Evolutionary conservation across 2,888 invertebrate species (phyloP), one percentile per base, ranked within the genome.

Genomic region (Pelosia muscerda): DNA sequence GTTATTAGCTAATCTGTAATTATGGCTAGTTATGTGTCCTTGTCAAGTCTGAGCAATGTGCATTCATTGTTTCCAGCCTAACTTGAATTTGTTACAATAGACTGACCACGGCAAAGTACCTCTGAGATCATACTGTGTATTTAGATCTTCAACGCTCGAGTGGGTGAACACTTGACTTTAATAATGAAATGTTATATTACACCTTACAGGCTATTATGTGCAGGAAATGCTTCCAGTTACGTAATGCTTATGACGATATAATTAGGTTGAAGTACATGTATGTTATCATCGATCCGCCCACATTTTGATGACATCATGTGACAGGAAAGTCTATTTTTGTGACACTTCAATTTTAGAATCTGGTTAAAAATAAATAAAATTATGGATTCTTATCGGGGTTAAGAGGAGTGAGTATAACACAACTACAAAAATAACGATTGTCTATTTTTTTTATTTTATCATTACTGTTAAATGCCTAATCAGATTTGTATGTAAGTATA

Each of bases 11-110:
- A 6, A 2, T 42, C 42, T 42, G 42, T 19, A 42, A 19, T 6
- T 19, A 19, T 19, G 38, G 49, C 19, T 9, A n/a, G n/a, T 19
- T 19, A 49, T 49, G 69, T 71, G 67, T 65, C 78, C 69, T 75
- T 75, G 75, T 58, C 34, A 60, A 61, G 61, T 68, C 69, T 69
- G 56, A 70, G 71, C 68, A 73, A 71, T 70, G 65, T 77, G 71
- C 66, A 75, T 74, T 72, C 57, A 80, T 75, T 75, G 68, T 60
- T 49, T 49, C 53, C 22, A 66, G 42, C 66, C 42, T 55, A 70
- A 73, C 62, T 63, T 60, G 62, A 63, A 71, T 73, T 68, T 23
- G 66, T 72, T 61, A 61, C 68, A 34, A 63, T 54, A 63, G 65
- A 70, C 62, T 70, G 75, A 75, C 66, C 71, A 75, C 66, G 65